A percentile compares a stretch with the other conserved stretches of the same genome.
phyloP scores from a whole-genome alignment of 2,888 invertebrate genomes.

The Drosophila aldrichi region DNA sequence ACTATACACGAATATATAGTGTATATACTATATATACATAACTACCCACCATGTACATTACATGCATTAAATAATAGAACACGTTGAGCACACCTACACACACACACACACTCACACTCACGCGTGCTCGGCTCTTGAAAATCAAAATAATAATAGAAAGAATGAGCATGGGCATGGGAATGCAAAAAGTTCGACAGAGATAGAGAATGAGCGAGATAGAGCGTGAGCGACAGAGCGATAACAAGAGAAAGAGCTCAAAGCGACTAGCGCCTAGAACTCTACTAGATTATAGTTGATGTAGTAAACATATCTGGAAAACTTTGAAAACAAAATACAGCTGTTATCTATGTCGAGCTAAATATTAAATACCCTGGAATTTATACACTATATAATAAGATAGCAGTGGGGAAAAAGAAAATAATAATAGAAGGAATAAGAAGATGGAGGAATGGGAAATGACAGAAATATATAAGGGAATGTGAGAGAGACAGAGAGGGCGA shows the following conservation, averaged over 20 bases:
- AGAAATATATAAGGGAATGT: too few species aligned
- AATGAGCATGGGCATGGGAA: constrained; percentile 15
- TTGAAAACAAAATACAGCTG: background rate
- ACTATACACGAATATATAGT: constrained; percentile 13
- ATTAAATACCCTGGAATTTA: background rate
- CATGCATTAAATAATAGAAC: constrained; percentile 63
- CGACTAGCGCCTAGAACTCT: constrained; percentile 9
- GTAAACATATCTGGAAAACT: background rate
- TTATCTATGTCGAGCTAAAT: background rate
- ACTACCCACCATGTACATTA: constrained; percentile 6
- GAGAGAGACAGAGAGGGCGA: too few species aligned
- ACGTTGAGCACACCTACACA: constrained; percentile 46
- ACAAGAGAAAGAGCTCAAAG: background rate
- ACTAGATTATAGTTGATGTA: background rate
- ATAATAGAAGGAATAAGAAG: background rate
- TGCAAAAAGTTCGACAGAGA: background rate
- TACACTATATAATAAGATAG: background rate
- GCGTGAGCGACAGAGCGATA: background rate
- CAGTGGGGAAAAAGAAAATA: background rate
- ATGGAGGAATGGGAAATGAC: too few species aligned
- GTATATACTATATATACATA: constrained; percentile 11
- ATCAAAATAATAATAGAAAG: constrained; percentile 55
- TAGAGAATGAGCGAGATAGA: constrained; percentile 6
- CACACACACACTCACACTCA: background rate
- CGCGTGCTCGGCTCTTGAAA: constrained; percentile 26